phyloP scores from a whole-genome alignment of 2,888 invertebrate genomes.

The Heliconius ismenius region DNA sequence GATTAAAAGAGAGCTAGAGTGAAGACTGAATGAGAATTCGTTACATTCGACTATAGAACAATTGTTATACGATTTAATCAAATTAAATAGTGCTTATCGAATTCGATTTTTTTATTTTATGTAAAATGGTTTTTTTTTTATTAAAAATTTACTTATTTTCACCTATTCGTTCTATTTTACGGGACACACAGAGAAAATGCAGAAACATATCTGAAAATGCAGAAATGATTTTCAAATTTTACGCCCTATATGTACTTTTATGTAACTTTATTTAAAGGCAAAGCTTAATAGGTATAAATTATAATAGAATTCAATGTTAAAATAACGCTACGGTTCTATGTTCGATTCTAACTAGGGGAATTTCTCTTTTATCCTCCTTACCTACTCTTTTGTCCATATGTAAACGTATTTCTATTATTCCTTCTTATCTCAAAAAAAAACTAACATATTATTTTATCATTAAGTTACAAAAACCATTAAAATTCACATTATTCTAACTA shows the following conservation, averaged over 20 bases:
- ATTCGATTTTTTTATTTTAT: background rate
- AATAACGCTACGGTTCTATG: no score
- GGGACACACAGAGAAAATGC: background rate
- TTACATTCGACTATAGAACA: conserved; percentile 17
- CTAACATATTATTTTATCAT: background rate
- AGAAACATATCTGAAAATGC: no score
- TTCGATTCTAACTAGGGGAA: no score
- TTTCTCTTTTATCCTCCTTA: no score
- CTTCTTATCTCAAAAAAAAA: no score
- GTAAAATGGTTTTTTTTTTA: background rate
- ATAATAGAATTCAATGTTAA: no score
- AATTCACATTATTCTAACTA: background rate
- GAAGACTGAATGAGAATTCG: conserved; percentile 20
- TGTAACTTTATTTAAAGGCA: no score
- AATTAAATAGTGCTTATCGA: conserved; percentile 8
- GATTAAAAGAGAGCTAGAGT: conserved; percentile 23
- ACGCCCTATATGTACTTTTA: no score
- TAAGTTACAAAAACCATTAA: background rate
- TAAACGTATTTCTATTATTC: no score
- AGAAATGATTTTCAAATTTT: no score
- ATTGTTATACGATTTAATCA: conserved; percentile 20
- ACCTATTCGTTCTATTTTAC: background rate
- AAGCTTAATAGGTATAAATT: no score
- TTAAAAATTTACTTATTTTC: background rate
- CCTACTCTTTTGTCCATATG: no score